Base-by-base conservation (phyloP, 2,888 invertebrate genomes). In the Acholoe squamosa region DNA sequence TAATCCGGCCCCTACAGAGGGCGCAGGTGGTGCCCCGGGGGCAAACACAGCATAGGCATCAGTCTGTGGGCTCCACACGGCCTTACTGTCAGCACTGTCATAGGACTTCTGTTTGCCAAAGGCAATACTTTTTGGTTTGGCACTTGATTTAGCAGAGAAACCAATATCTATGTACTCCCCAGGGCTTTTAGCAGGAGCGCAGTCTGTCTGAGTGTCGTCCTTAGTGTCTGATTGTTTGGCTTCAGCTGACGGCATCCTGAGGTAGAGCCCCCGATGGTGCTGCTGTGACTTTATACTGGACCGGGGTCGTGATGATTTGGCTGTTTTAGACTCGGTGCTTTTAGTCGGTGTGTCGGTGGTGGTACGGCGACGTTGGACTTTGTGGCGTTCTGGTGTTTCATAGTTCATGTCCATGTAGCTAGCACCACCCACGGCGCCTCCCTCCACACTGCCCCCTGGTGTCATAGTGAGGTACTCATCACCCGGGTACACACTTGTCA, bases 121-220 rank as follows among this genome's bases (percentile, higher is more conserved):
- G 19, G n/a, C 0, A 1, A n/a, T 61, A 61, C 22, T 43, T 12
- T 14, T n/a, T 1, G 22, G 33, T 33, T 84, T 84, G 28, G 84
- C n/a, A 51, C 43, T 25, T 22, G 89, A 25, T 31, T 31, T 34
- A 5, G 31, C 22, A 14, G 22, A 56, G 61, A 89, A 89, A 51
- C 25, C 76, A 31, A 89, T 52, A 31, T 89, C 89, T n/a, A 89
- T 89, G 43, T 89, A 89, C 22, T 89, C 89, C 31, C 89, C 89
- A 0, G 89, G 71, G 22, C 76, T 89, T 67, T 67, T 33, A 0
- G 43, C 3, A 3, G 10, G 5, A 10, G 89, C 34, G 0, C 12
- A 10, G n/a, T 86, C 86, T 19, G 22, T 3, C 43, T 84, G 0
- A 22, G 84, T 43, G 28, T 51, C 51, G 5, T 84, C 51, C n/a